phyloP scores from a whole-genome alignment of 2,797 vertebrate genomes.

The Fistularia commersonii region DNA sequence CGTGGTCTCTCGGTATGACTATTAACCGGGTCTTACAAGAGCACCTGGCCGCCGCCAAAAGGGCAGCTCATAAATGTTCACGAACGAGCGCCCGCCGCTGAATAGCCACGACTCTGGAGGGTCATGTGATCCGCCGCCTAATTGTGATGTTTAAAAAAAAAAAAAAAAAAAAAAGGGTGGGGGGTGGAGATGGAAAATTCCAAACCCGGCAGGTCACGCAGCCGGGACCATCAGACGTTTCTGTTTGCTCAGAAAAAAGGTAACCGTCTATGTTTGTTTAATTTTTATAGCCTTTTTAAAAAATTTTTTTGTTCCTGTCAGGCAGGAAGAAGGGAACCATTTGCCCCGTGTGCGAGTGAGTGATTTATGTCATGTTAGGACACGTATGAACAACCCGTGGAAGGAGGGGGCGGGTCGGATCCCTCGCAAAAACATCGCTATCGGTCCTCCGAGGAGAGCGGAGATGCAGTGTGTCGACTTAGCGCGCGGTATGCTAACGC shows the following conservation, averaged over 20 bases:
- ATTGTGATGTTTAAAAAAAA: slow-evolving; percentile 65
- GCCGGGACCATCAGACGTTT: slow-evolving; percentile 54
- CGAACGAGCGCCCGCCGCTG: slow-evolving; percentile 32
- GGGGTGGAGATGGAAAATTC: slow-evolving; percentile 67
- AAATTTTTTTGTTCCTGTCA: no score
- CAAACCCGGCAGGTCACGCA: slow-evolving; percentile 56
- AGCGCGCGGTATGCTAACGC: slow-evolving; percentile 26
- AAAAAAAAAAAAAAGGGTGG: slow-evolving; percentile 1
- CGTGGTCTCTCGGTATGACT: no score
- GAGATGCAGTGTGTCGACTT: slow-evolving; percentile 34
- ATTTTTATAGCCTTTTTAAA: slow-evolving; percentile 67
- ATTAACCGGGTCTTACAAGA: no score
- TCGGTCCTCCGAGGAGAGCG: slow-evolving; percentile 45
- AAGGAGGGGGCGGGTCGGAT: slow-evolving; percentile 46
- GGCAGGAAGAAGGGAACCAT: slow-evolving; percentile 58
- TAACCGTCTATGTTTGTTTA: slow-evolving; percentile 67
- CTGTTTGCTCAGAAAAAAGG: slow-evolving; percentile 68
- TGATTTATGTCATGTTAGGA: slow-evolving; percentile 68
- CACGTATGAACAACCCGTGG: slow-evolving; percentile 61
- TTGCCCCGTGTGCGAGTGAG: slow-evolving; percentile 33
- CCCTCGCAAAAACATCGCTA: slow-evolving; percentile 52
- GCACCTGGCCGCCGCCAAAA: slow-evolving; percentile 60
- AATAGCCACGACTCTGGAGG: slow-evolving; percentile 50
- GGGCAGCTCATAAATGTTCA: slow-evolving; percentile 26
- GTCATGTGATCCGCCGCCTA: slow-evolving; percentile 53